Base-by-base conservation (phyloP, 2,113 vertebrate genomes). In the Gasterosteus nipponicus region DNA sequence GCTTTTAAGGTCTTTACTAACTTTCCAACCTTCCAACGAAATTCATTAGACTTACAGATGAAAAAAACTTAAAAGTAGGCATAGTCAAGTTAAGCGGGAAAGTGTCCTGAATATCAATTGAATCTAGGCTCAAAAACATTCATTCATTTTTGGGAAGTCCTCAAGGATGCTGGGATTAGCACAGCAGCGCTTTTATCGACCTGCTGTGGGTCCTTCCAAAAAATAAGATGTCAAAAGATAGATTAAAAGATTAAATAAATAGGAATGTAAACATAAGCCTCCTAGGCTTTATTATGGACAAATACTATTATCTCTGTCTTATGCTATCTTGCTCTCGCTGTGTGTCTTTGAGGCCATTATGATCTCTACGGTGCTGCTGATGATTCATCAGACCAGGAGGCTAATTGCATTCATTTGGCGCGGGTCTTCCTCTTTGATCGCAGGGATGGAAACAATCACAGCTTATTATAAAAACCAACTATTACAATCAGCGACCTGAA, bases 201-300 rank as follows among this genome's bases (percentile, higher is more conserved):
- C 57, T 12, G 35, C 22, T 39, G 16, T 5, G 46, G 38, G 4
- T 46, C 19, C 26, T 35, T 74, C 33, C 35, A 74, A 65, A 46
- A 75, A 77, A 70, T 39, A 42, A 59, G 29, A 46, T 41, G 22
- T 62, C 44, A 33, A 69, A 44, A 16, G 69, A 57, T 84, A 44
- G 22, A 31, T 15, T 26, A 58, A 26, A 46, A 16, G 22, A 26
- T 26, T 15, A 65, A 18, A 63, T 56, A 26, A 38, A 42, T 9
- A 59, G n/a, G 73, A 78, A 81, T 63, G 39, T 53, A 75, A 81
- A 67, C 68, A 73, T 69, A 49, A 59, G 35, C 6, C 57, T 73
- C 60, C 46, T 41, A 12, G 15, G 57, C 26, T 42, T 73, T 53
- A 62, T 64, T 58, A 57, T 51, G 10, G 35, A 42, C 51, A 51